These are phyloP conservation scores for Leucophora obtusa DNA, from an alignment of 2,888 invertebrate species.

Conservation along the genomic window DNA sequence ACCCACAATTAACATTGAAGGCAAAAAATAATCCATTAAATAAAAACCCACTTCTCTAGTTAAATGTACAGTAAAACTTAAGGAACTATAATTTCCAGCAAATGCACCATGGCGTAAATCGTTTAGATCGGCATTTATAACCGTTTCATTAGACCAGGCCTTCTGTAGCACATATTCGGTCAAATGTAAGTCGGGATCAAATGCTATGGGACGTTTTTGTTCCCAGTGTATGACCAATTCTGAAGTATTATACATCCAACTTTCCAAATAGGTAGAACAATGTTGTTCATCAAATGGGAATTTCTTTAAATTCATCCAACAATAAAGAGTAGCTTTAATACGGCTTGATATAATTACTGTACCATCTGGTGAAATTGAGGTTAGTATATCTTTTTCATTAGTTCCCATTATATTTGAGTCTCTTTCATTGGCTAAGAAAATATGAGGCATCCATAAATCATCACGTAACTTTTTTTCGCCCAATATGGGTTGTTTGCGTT, in stretches of 20 bases:
- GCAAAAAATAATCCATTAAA: constrained; percentile 92
- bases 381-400: constrained; percentile 86
- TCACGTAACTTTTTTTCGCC: constrained; percentile 86
- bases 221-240: constrained; percentile 89
- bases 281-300: constrained; percentile 93
- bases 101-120: constrained; percentile 86
- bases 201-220: constrained; percentile 84
- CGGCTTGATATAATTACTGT: constrained; percentile 88
- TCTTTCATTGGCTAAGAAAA: constrained; percentile 89
- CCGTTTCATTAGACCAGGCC: constrained; percentile 85
- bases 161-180: constrained; percentile 88
- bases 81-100: constrained; percentile 89
- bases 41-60: constrained; percentile 91
- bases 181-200: constrained; percentile 87
- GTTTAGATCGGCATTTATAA: constrained; percentile 84
- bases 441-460: constrained; percentile 89
- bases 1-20: constrained; percentile 90
- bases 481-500: constrained; percentile 83
- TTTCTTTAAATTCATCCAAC: constrained; percentile 91
- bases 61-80: constrained; percentile 88
- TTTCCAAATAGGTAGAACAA: constrained; percentile 88
- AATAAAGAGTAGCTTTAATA: constrained; percentile 89
- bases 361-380: constrained; percentile 88
- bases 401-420: constrained; percentile 87
- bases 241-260: constrained; percentile 90